phyloP scores from a whole-genome alignment of 2,113 vertebrate genomes.

The Alaudala cheleensis region DNA sequence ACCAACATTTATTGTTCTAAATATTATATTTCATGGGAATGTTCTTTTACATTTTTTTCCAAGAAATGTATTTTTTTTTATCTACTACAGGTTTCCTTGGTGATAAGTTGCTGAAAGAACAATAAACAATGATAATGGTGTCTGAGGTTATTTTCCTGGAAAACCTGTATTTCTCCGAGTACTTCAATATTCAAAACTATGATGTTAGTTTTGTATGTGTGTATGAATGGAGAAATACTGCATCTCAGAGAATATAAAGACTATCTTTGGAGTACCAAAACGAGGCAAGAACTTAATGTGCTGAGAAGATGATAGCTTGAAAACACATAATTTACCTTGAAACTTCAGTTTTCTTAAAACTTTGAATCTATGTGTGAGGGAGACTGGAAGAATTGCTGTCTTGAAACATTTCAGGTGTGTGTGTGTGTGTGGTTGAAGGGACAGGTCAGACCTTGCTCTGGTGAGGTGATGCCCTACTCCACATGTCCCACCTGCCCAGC shows the following conservation, averaged over 20 bases:
- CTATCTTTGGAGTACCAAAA: not conserved
- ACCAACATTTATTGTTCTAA: not conserved
- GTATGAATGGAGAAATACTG: not conserved
- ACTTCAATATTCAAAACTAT: not conserved
- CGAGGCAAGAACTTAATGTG: not conserved
- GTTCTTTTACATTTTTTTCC: not conserved
- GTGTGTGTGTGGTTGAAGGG: not conserved
- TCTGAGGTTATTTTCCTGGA: not conserved
- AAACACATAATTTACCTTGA: not conserved
- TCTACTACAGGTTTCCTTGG: not conserved
- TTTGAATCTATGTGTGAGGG: not conserved
- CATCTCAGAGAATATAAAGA: not conserved
- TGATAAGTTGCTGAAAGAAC: not conserved
- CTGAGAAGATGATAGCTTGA: not conserved
- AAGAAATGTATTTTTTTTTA: not conserved
- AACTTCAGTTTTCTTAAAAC: not conserved
- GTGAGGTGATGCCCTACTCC: accelerated
- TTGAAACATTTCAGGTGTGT: accelerated
- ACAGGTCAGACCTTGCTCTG: not conserved
- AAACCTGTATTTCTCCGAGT: not conserved
- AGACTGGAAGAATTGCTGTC: not conserved
- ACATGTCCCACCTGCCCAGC: accelerated
- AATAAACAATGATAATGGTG: not conserved
- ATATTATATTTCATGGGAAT: not conserved
- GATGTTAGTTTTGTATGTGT: not conserved